Percentiles rank a stretch among this genome's conserved stretches.
phyloP scores from a whole-genome alignment of 1,140 invertebrate genomes.

The Philopotamus ludificatus region DNA sequence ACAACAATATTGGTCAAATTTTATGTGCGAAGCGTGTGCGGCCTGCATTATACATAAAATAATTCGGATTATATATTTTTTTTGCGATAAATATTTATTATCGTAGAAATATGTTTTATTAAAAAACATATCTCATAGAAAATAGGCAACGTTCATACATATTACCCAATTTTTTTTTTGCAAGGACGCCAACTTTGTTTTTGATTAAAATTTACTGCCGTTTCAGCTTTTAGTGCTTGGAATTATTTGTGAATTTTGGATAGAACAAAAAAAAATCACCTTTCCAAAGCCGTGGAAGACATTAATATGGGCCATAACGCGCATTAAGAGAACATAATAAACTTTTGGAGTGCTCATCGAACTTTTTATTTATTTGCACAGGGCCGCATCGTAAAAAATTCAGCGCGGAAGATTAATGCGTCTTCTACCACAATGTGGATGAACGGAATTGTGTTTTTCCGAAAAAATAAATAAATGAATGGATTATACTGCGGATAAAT shows the following conservation, averaged over 20 bases:
- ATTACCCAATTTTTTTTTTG: too few relatives aligned
- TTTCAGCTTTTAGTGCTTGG: neutral
- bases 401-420: neutral
- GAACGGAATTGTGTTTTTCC: neutral
- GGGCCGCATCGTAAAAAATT: neutral
- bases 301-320: constrained; percentile 10
- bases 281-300: neutral
- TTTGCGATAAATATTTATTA: too few relatives aligned
- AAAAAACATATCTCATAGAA: too few relatives aligned
- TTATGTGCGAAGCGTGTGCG: too few relatives aligned
- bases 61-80: too few relatives aligned
- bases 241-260: neutral
- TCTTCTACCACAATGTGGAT: neutral
- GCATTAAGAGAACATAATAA: constrained; percentile 12
- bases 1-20: too few relatives aligned
- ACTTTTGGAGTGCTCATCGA: constrained; percentile 13
- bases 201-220: neutral
- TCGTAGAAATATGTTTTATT: too few relatives aligned
- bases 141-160: too few relatives aligned
- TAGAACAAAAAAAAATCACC: neutral
- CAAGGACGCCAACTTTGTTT: too few relatives aligned
- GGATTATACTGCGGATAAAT: neutral
- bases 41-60: too few relatives aligned
- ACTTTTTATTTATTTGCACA: constrained; percentile 6
- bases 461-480: neutral